Evolutionary conservation across 2,797 vertebrate genomes (phyloP), one percentile per base, ranked within the genome.

Genomic region (Nothura maculosa): DNA sequence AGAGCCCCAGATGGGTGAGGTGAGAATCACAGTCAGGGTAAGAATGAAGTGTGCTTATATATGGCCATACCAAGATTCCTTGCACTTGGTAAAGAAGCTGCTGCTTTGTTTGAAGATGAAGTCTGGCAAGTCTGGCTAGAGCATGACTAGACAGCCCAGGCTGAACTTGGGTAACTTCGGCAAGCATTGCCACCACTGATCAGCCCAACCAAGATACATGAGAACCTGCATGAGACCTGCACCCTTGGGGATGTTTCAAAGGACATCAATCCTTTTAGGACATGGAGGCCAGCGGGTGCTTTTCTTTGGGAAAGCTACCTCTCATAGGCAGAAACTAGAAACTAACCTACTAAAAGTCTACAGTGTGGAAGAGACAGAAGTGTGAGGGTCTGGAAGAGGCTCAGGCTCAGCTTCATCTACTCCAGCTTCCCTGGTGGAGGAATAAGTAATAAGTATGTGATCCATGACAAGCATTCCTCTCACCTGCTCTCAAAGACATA

Each of bases 391-490:
- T 48, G 47, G 32, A 88, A 76, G 27, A 81, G 40, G 21, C 40
- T 43, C 62, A 63, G n/a, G 19, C 14, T 88, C 21, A 54, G 21
- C 14, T 74, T 76, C 42, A 32, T 62, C 27, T 69, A 60, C 58
- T 40, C 61, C 12, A 20, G 6, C 38, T 12, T 25, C 32, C 42
- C 21, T 79, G 18, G 48, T 4, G 2, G 27, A 47, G 21, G 47
- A 76, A 20, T 60, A 67, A 76, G 22, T 60, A 67, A 84, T 34
- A 24, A 66, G 15, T 32, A 16, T 40, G 19, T 81, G 67, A 84
- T 42, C 38, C 36, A 14, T 13, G 18, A 58, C 60, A 83, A 52
- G 72, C 32, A 60, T 91, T 86, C 58, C 72, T 95, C 67, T 92
- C 87, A 89, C 82, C 62, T 83, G 43, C 55, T 79, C 30, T 63